Base-by-base conservation (phyloP, 35 echinoderm and acorn worm species). In the Acanthaster planci region DNA sequence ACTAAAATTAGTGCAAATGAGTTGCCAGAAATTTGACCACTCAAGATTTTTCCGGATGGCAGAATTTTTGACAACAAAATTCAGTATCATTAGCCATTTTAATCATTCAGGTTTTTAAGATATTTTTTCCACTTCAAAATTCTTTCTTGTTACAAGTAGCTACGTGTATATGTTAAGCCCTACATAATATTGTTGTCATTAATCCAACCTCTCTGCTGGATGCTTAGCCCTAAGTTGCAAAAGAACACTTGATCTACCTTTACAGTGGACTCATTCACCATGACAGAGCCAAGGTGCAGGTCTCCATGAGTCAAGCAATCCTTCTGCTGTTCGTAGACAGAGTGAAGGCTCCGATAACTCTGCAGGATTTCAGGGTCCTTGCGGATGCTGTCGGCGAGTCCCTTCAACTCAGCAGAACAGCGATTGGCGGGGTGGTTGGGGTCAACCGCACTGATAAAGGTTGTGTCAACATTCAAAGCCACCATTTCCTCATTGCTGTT, bases 361-460 rank as follows among this genome's bases (percentile, higher is more conserved):
- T 21, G 21, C 0, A 72, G 19, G 34, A 72, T 34, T 26, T 23
- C 29, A 6, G 7, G 64, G 29, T 72, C 64, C 23, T 72, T 34
- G 0, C 64, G 64, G 23, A 72, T 34, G 30, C 64, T 72, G 26
- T 8, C 10, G 30, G 64, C 64, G 14, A 29, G 64, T 14, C 34
- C 64, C 23, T 26, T 29, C 64, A 72, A 29, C 30, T 72, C 64
- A 14, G 64, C 19, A 12, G 64, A 72, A 26, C 64, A 72, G 64
- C 34, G 64, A 72, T 72, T 72, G 64, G 64, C 34, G 21, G 64
- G 64, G 10, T 72, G 10, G 29, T 29, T 72, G 30, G 23, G 64
- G 64, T 72, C 64, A 72, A 59, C 27, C 56, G 27, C 56, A 59
- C 56, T 26, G 56, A 26, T 59, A 14, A 72, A 72, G 64, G 64